A percentile compares a stretch with the other conserved stretches of the same genome.
These are phyloP conservation scores for Ceryle rudis DNA, from an alignment of 2,797 vertebrate species.

Conservation along the genomic window DNA sequence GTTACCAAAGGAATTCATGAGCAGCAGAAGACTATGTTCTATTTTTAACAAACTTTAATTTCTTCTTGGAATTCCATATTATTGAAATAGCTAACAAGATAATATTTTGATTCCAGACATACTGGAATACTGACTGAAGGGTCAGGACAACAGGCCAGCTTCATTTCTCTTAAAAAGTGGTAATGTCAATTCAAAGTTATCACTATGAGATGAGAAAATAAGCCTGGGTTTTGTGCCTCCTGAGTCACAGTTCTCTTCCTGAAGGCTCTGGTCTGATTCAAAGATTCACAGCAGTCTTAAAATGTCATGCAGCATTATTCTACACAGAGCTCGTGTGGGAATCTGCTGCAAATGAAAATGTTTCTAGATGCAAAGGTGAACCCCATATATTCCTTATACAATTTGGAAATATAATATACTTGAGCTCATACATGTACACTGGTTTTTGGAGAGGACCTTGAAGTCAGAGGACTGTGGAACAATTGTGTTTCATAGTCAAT, in stretches of 20 bases:
- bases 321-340: not conserved
- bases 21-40: not conserved
- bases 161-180: not conserved
- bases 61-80: not conserved
- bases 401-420: not conserved
- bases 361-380: not conserved
- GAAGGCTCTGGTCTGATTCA: not conserved
- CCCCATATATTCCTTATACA: not conserved
- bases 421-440: not conserved
- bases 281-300: not conserved
- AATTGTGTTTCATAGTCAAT: not conserved
- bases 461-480: not conserved
- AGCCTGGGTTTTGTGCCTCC: not conserved
- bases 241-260: not conserved
- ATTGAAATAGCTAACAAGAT: not conserved
- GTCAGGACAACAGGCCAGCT: not conserved
- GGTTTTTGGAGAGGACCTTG: not conserved
- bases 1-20: not conserved
- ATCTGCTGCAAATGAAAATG: not conserved
- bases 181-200: not conserved
- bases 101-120: not conserved
- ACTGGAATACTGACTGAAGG: not conserved
- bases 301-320: not conserved
- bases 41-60: not conserved
- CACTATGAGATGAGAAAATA: not conserved